A percentile compares a stretch with the other conserved stretches of the same genome.
These are phyloP conservation scores for Heteropelma amictum DNA, from an alignment of 2,888 invertebrate genomes.

Conservation along the genomic window DNA sequence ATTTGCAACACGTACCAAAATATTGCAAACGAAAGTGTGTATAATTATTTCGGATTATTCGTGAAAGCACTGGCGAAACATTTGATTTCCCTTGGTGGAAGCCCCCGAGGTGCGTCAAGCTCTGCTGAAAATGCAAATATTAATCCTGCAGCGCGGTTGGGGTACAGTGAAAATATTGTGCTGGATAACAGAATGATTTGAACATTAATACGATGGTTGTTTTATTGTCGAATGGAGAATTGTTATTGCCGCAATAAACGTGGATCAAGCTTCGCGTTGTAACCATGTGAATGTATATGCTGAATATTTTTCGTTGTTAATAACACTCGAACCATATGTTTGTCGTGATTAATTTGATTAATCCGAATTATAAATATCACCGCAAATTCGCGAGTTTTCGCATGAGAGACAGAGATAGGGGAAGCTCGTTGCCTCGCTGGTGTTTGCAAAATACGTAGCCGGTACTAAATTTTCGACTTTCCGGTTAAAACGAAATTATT, in stretches of 20 bases:
- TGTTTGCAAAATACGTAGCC: constrained; percentile 5
- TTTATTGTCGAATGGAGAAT: not conserved
- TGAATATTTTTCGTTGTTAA: too few relatives aligned
- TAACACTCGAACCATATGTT: constrained; percentile 10
- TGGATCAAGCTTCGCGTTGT: too few relatives aligned
- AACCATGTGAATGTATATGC: not conserved
- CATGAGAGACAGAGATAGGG: not conserved
- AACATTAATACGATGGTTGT: constrained; percentile 5
- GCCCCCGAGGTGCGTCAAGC: not conserved
- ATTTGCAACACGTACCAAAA: too few relatives aligned
- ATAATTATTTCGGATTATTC: too few relatives aligned
- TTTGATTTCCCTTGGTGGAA: too few relatives aligned
- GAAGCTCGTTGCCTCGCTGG: not conserved
- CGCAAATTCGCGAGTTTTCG: constrained; percentile 3
- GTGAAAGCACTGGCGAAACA: too few relatives aligned
- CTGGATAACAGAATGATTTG: not conserved
- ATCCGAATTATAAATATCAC: constrained; percentile 20
- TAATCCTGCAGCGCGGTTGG: not conserved
- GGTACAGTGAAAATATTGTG: not conserved
- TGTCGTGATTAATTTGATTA: constrained; percentile 35
- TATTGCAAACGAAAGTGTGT: too few relatives aligned
- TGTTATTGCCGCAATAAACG: constrained; percentile 17
- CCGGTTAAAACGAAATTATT: constrained; percentile 49
- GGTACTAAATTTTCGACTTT: constrained; percentile 45
- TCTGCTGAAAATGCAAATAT: not conserved